Percentiles rank a stretch among this genome's conserved stretches.
phyloP scores from a whole-genome alignment of 2,797 vertebrate genomes.

The Pteronotus mesoamericanus region DNA sequence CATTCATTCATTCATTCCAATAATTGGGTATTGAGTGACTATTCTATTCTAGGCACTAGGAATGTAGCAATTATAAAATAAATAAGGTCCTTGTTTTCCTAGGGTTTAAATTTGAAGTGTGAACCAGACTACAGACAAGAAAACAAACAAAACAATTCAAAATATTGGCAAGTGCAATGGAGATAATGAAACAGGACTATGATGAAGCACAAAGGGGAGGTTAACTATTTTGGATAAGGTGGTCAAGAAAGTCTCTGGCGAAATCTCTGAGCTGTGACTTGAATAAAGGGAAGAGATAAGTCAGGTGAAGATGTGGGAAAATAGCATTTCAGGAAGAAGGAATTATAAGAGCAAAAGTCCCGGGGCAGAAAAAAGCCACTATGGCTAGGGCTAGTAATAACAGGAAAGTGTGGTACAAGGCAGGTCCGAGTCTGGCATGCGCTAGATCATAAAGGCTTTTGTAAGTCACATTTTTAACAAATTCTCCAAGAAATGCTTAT shows the following conservation, averaged over 20 bases:
- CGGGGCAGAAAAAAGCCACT: neutral
- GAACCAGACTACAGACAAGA: neutral
- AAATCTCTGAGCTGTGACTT: neutral
- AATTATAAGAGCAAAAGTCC: neutral
- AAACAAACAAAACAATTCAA: slow-evolving; percentile 19
- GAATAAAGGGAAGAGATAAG: neutral
- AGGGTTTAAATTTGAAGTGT: neutral
- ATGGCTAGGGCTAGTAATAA: neutral
- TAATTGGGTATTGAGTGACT: neutral
- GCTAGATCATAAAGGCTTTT: neutral
- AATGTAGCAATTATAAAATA: neutral
- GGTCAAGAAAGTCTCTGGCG: neutral
- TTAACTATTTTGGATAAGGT: neutral
- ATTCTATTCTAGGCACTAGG: neutral
- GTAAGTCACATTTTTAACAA: neutral
- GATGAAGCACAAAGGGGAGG: neutral
- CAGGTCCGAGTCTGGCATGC: neutral
- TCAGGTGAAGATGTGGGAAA: neutral
- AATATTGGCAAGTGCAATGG: neutral
- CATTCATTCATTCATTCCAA: neutral
- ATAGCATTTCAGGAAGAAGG: neutral
- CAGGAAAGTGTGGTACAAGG: neutral
- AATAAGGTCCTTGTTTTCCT: neutral
- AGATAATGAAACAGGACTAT: neutral
- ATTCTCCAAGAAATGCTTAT: neutral